These are phyloP conservation scores for Aegithalos caudatus DNA, from an alignment of 2,113 vertebrate genomes.

Conservation along the genomic window DNA sequence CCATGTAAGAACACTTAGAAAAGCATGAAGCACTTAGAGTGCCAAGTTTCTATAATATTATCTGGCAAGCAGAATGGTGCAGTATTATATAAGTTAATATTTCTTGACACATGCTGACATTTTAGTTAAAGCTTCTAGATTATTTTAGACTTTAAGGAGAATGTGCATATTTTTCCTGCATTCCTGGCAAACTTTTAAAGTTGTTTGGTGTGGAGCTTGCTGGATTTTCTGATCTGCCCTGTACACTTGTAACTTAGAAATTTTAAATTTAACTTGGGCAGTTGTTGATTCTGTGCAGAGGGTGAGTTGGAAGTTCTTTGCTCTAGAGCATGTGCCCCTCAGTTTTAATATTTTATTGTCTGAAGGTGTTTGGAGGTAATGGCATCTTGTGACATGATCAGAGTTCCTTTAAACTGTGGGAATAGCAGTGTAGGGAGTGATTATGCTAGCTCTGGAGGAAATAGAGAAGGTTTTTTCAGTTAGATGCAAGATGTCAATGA, in stretches of 20 bases:
- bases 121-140: conserved; percentile 25
- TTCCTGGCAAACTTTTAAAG: not conserved
- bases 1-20: conserved; percentile 33
- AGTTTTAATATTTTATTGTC: not conserved
- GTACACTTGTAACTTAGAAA: not conserved
- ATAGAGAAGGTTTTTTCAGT: not conserved
- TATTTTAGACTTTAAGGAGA: conserved; percentile 20
- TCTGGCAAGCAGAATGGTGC: conserved; percentile 10
- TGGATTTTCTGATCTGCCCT: not conserved
- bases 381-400: not conserved
- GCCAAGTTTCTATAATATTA: not conserved
- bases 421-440: not conserved
- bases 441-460: not conserved
- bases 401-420: not conserved
- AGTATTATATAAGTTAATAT: conserved; percentile 13
- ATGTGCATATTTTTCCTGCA: not conserved
- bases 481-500: not conserved
- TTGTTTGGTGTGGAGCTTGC: not conserved
- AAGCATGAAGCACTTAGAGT: conserved; percentile 20
- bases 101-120: conserved; percentile 25
- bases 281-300: not conserved
- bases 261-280: not conserved
- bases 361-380: not conserved
- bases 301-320: not conserved
- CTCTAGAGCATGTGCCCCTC: fast-evolving